phyloP scores from a whole-genome alignment of 1,140 invertebrate genomes.

The Bombus superbus region DNA sequence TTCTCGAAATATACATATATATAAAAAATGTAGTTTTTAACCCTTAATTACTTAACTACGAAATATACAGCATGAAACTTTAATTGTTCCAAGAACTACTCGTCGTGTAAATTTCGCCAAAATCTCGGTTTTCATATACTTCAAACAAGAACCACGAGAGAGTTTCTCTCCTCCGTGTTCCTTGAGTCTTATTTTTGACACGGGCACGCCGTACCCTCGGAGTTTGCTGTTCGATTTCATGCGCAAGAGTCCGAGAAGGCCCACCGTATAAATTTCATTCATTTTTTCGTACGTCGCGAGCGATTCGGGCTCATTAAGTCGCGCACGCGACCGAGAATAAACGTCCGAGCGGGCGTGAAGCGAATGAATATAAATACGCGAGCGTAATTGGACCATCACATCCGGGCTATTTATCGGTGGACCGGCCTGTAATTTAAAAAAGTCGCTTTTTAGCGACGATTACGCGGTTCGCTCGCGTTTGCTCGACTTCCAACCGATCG shows the following conservation, averaged over 20 bases:
- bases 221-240: not conserved
- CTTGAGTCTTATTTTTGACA: not conserved
- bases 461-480: not conserved
- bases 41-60: not conserved
- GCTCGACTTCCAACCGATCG: not conserved
- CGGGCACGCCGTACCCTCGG: not conserved
- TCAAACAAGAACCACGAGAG: too few species aligned
- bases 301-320: constrained; percentile 49
- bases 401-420: constrained; percentile 62
- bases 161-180: not conserved
- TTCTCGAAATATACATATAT: not conserved
- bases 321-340: constrained; percentile 60
- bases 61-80: not conserved
- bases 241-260: not conserved
- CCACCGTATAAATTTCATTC: constrained; percentile 44
- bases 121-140: too few species aligned
- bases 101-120: not conserved
- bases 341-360: constrained; percentile 19
- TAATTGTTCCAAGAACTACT: not conserved
- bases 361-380: constrained; percentile 62
- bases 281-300: constrained; percentile 42
- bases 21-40: not conserved
- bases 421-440: constrained; percentile 49
- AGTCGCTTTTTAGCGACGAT: constrained; percentile 19
- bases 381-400: constrained; percentile 60